phyloP scores from a whole-genome alignment of 2,888 invertebrate genomes.

The Apeira syringaria region DNA sequence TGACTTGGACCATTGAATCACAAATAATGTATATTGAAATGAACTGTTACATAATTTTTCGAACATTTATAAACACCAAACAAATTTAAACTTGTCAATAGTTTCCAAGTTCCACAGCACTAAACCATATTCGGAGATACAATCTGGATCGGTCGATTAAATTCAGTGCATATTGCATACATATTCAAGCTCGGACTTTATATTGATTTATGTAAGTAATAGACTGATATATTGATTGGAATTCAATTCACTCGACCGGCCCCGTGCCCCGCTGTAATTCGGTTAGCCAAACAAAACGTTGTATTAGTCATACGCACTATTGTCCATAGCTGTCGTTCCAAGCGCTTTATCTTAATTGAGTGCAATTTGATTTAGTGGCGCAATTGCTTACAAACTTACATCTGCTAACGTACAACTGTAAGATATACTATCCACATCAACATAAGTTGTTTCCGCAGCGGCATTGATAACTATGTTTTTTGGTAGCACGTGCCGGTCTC shows the following conservation, averaged over 20 bases:
- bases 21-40: too few species aligned
- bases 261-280: slow-evolving; percentile 60
- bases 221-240: slow-evolving; percentile 47
- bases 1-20: too few species aligned
- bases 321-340: slow-evolving; percentile 72
- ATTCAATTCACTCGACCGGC: slow-evolving; percentile 53
- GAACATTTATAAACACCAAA: too few species aligned
- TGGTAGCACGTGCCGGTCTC: slow-evolving; percentile 42
- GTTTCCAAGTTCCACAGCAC: slow-evolving; percentile 6
- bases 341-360: slow-evolving; percentile 81
- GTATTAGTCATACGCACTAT: slow-evolving; percentile 72
- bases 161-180: slow-evolving; percentile 21
- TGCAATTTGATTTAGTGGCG: slow-evolving; percentile 77
- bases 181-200: slow-evolving; percentile 34
- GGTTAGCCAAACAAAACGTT: slow-evolving; percentile 74
- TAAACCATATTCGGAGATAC: slow-evolving; percentile 20
- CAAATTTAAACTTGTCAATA: slow-evolving; percentile 10
- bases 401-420: slow-evolving; percentile 35
- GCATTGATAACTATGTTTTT: slow-evolving; percentile 46
- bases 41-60: too few species aligned
- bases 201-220: slow-evolving; percentile 37
- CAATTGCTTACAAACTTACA: slow-evolving; percentile 50
- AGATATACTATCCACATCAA: slow-evolving; percentile 37
- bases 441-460: slow-evolving; percentile 33
- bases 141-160: slow-evolving; percentile 18